A percentile compares a stretch with the other conserved stretches of the same genome.
These are phyloP conservation scores for Digitonthophagus gazella DNA, from an alignment of 2,888 invertebrate species.

Conservation along the genomic window DNA sequence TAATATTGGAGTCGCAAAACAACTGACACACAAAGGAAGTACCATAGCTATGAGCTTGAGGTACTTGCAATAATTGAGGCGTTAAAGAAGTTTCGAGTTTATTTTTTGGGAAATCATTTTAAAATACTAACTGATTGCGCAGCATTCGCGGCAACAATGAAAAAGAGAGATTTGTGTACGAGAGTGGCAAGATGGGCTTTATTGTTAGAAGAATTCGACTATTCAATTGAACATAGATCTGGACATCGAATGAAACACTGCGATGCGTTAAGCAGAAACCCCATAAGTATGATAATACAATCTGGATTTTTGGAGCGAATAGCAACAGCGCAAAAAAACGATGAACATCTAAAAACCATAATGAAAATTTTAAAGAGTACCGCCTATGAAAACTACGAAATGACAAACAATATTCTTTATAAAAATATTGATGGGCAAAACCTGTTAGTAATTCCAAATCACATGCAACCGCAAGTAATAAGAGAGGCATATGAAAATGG, in stretches of 20 bases:
- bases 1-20: slow-evolving; percentile 41
- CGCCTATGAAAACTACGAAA: slow-evolving; percentile 30
- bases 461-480: slow-evolving; percentile 43
- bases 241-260: slow-evolving; percentile 35
- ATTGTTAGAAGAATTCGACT: slow-evolving; percentile 33
- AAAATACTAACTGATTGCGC: slow-evolving; percentile 34
- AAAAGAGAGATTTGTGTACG: slow-evolving; percentile 22
- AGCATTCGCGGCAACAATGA: slow-evolving; percentile 18
- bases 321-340: slow-evolving; percentile 12
- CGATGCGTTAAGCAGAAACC: slow-evolving; percentile 31
- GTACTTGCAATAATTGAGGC: too few species aligned
- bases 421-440: slow-evolving; percentile 29
- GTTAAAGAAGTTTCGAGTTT: too few species aligned
- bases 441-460: slow-evolving; percentile 38
- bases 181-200: slow-evolving; percentile 37
- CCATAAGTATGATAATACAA: slow-evolving; percentile 25
- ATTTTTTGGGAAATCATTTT: slow-evolving; percentile 34
- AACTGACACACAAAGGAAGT: too few species aligned
- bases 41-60: too few species aligned
- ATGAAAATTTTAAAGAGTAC: slow-evolving; percentile 28
- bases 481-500: slow-evolving; percentile 39
- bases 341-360: slow-evolving; percentile 8
- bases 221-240: slow-evolving; percentile 31
- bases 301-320: slow-evolving; percentile 13
- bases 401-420: slow-evolving; percentile 33